Percentiles rank a stretch among this genome's conserved stretches.
Conservation (phyloP, 2,888 invertebrate species). For the Atethmia centrago region DNA sequence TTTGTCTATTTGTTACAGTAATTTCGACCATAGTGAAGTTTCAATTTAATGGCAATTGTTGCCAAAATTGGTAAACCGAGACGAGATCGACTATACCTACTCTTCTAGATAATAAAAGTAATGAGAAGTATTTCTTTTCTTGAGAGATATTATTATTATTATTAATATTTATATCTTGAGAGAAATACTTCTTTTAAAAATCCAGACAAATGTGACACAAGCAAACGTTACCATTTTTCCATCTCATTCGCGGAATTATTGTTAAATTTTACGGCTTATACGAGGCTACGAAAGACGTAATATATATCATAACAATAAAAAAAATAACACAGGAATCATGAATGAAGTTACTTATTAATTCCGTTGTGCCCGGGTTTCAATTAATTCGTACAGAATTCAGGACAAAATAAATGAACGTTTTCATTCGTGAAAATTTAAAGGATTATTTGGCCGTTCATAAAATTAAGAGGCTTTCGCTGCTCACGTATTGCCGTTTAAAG, state of each 20-base stretch:
- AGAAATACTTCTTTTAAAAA: no score
- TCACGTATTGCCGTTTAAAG: constrained; percentile 6
- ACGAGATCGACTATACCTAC: not conserved
- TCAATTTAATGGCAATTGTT: not conserved
- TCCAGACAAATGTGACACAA: not conserved
- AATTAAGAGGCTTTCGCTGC: constrained; percentile 35
- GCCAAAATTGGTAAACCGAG: not conserved
- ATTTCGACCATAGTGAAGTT: not conserved
- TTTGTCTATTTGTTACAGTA: not conserved
- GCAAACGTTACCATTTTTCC: not conserved
- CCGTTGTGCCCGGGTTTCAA: constrained; percentile 22
- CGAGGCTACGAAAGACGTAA: not conserved
- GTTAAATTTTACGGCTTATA: not conserved
- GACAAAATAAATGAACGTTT: constrained; percentile 38
- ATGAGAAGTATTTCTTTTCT: no score
- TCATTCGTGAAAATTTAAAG: constrained; percentile 44
- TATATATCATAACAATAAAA: no score
- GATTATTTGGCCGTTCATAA: constrained; percentile 36
- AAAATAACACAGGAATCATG: not conserved
- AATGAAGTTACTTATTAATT: constrained; percentile 42
- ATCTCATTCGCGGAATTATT: not conserved
- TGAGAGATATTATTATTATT: no score
- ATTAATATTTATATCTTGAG: no score
- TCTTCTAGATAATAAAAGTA: not conserved
- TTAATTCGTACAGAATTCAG: constrained; percentile 33